A percentile compares a stretch with the other conserved stretches of the same genome.
Evolutionary conservation across 2,888 invertebrate species (phyloP).

Genomic region (Heliconius ethilla): DNA sequence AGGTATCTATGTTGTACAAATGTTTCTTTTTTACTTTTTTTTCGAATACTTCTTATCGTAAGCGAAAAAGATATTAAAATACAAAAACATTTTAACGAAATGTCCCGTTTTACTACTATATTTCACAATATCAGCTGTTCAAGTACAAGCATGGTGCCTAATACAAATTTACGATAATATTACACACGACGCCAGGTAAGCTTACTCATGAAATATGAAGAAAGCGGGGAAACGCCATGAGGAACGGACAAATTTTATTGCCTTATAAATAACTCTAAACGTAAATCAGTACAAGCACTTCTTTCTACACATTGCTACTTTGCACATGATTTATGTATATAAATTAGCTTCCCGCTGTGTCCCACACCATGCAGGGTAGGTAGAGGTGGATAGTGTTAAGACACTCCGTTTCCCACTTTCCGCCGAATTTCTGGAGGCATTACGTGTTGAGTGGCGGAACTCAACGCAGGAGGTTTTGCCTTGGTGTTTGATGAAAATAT

Average conservation of each 20-base stretch:
- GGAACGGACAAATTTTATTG: conserved; percentile 44
- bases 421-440: too few relatives aligned
- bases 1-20: too few relatives aligned
- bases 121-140: conserved; percentile 40
- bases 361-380: too few relatives aligned
- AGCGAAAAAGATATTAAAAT: background rate
- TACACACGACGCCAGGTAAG: conserved; percentile 36
- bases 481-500: too few relatives aligned
- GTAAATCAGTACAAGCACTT: conserved; percentile 41
- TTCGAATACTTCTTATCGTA: too few relatives aligned
- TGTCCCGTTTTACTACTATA: conserved; percentile 24
- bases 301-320: conserved; percentile 33
- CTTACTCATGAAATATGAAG: conserved; percentile 44
- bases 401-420: too few relatives aligned
- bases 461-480: too few relatives aligned
- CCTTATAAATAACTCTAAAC: conserved; percentile 42
- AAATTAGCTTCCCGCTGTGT: too few relatives aligned
- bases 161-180: conserved; percentile 39
- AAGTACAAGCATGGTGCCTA: conserved; percentile 34
- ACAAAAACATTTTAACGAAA: background rate
- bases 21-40: too few relatives aligned
- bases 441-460: too few relatives aligned
- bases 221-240: conserved; percentile 39
- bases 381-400: too few relatives aligned
- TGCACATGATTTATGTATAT: conserved; percentile 6